phyloP scores from a whole-genome alignment of 2,888 invertebrate genomes.

The Lordiphosa fenestrarum region DNA sequence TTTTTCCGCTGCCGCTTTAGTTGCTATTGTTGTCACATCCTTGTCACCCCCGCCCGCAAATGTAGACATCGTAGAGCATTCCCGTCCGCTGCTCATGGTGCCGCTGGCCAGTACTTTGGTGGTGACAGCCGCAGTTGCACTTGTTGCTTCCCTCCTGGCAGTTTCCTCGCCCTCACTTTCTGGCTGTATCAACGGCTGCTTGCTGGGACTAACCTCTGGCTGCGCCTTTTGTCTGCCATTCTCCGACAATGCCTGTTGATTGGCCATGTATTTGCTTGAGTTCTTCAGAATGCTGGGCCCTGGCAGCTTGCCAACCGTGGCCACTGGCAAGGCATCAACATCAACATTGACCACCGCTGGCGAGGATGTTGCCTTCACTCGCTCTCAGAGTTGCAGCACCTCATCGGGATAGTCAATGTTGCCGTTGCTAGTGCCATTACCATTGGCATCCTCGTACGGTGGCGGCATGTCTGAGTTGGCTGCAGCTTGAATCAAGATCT shows the following conservation, averaged over 20 bases:
- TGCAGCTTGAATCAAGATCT: conserved; percentile 78
- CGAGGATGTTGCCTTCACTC: conserved; percentile 79
- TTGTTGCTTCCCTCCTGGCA: conserved; percentile 30
- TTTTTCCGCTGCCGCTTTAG: background rate
- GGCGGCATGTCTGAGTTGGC: conserved; percentile 43
- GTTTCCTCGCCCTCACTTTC: conserved; percentile 55
- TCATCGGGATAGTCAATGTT: conserved; percentile 62
- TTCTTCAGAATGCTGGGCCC: conserved; percentile 81
- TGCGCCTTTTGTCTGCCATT: conserved; percentile 50
- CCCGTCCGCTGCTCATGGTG: conserved; percentile 75
- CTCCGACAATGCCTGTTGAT: conserved; percentile 20
- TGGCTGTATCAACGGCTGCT: conserved; percentile 68
- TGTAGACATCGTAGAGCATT: conserved; percentile 70
- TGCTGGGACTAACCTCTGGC: conserved; percentile 56
- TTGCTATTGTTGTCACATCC: conserved; percentile 3
- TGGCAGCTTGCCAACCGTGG: conserved; percentile 58
- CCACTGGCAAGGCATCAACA: conserved; percentile 44
- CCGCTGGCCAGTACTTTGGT: conserved; percentile 68
- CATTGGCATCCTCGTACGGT: conserved; percentile 52
- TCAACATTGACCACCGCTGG: conserved; percentile 45
- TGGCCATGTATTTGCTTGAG: conserved; percentile 48
- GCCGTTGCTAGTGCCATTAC: conserved; percentile 29
- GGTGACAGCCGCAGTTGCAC: conserved; percentile 41
- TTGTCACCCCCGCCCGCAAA: conserved; percentile 39
- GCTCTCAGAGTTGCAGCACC: conserved; percentile 82